These are phyloP conservation scores for Pteronura brasiliensis DNA, from an alignment of 2,113 vertebrate genomes.

Conservation along the genomic window DNA sequence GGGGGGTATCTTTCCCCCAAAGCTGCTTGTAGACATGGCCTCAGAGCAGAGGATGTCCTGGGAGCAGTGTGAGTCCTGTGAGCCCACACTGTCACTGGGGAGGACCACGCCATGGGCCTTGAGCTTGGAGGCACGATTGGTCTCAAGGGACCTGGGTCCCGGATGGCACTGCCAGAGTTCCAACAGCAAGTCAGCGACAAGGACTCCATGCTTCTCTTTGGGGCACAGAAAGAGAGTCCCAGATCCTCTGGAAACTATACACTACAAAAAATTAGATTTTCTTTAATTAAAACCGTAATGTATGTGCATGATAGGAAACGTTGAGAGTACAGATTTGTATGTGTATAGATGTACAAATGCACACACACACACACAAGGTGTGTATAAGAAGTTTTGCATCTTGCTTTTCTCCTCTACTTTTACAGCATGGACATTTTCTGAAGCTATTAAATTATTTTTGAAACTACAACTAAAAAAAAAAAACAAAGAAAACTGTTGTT, in stretches of 20 bases:
- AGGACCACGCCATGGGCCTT: rapidly evolving
- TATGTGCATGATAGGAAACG: not conserved
- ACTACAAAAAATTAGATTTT: not conserved
- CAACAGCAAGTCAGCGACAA: not conserved
- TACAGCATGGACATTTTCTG: not conserved
- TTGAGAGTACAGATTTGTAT: not conserved
- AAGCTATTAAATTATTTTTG: not conserved
- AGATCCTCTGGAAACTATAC: not conserved
- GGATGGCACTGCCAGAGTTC: not conserved
- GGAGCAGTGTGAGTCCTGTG: not conserved
- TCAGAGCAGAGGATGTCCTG: not conserved
- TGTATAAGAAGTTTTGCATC: not conserved
- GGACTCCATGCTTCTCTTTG: not conserved
- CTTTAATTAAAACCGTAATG: not conserved
- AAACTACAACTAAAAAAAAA: not conserved
- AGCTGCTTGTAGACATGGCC: not conserved
- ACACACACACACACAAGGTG: not conserved
- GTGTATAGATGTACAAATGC: not conserved
- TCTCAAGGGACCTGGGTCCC: not conserved
- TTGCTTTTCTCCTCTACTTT: not conserved
- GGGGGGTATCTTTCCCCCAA: not conserved
- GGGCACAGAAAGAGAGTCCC: not conserved
- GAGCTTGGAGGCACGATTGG: too few species aligned
- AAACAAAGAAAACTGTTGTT: rapidly evolving
- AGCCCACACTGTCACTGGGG: not conserved